phyloP scores from a whole-genome alignment of 2,888 invertebrate species.

The Tolmerus cingulatus region DNA sequence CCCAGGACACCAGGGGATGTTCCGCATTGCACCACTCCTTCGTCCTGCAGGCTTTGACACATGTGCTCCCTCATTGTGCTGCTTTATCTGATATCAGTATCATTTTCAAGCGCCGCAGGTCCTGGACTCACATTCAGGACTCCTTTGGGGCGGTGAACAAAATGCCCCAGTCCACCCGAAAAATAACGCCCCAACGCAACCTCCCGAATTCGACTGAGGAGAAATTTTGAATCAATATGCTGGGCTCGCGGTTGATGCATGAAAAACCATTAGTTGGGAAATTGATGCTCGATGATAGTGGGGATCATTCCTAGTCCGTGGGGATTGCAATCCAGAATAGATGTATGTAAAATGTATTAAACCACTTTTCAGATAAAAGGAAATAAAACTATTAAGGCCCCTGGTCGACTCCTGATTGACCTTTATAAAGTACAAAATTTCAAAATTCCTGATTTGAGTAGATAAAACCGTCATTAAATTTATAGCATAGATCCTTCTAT shows the following conservation, averaged over 20 bases:
- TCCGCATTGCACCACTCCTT: background rate
- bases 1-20: background rate
- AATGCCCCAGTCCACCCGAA: background rate
- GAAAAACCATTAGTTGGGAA: slow-evolving; percentile 5
- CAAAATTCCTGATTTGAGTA: too few relatives aligned
- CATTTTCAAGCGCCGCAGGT: background rate
- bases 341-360: too few relatives aligned
- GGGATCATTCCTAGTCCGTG: background rate
- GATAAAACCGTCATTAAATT: too few relatives aligned
- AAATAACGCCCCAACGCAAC: background rate
- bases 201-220: background rate
- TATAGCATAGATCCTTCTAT: too few relatives aligned
- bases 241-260: background rate
- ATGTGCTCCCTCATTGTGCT: slow-evolving; percentile 14
- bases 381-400: too few relatives aligned
- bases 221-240: slow-evolving; percentile 18
- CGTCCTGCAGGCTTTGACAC: background rate
- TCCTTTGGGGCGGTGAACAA: background rate
- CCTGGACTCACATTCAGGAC: background rate
- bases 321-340: background rate
- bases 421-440: too few relatives aligned
- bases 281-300: background rate
- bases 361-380: too few relatives aligned
- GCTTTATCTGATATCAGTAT: slow-evolving; percentile 19
- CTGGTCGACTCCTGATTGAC: too few relatives aligned